Evolutionary conservation across 2,797 vertebrate species (phyloP).

Genomic region (Morus bassanus): DNA sequence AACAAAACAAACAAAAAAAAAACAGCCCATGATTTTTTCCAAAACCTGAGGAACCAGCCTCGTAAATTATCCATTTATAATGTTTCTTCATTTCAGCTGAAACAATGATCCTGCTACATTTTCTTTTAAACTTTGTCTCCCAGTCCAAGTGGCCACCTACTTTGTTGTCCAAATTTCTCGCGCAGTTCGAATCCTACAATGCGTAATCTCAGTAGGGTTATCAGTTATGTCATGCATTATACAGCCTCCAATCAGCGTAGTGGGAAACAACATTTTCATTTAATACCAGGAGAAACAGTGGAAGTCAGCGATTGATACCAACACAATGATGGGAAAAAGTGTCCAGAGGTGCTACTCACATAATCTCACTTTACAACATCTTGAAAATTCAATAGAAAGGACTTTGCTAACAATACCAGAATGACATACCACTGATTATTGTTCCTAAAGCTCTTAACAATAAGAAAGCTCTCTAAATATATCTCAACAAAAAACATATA

Average conservation of each 20-base stretch:
- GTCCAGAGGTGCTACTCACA: conserved; percentile 83
- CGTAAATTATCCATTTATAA: conserved; percentile 26
- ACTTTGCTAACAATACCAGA: conserved; percentile 76
- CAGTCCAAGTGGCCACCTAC: conserved; percentile 43
- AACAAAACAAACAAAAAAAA: background rate
- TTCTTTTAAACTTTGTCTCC: conserved; percentile 44
- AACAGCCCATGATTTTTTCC: background rate
- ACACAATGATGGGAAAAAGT: conserved; percentile 88
- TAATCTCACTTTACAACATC: conserved; percentile 83
- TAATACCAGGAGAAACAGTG: conserved; percentile 84
- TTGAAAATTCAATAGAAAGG: conserved; percentile 84
- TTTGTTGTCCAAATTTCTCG: conserved; percentile 60
- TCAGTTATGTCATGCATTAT: conserved; percentile 79
- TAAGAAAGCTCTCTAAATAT: conserved; percentile 75
- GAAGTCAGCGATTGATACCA: conserved; percentile 86
- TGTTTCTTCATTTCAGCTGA: background rate
- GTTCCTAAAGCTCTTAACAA: conserved; percentile 77
- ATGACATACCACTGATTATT: conserved; percentile 79
- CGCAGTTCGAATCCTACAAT: conserved; percentile 53
- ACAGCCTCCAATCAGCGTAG: conserved; percentile 78
- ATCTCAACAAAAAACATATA: conserved; percentile 76
- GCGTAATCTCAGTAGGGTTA: conserved; percentile 79
- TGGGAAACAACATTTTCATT: conserved; percentile 83
- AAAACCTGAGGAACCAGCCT: conserved; percentile 8
- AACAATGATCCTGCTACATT: conserved; percentile 29